Evolutionary conservation across 2,113 vertebrate species (phyloP), one percentile per base, ranked within the genome.

Genomic region (Puntigrus tetrazona): DNA sequence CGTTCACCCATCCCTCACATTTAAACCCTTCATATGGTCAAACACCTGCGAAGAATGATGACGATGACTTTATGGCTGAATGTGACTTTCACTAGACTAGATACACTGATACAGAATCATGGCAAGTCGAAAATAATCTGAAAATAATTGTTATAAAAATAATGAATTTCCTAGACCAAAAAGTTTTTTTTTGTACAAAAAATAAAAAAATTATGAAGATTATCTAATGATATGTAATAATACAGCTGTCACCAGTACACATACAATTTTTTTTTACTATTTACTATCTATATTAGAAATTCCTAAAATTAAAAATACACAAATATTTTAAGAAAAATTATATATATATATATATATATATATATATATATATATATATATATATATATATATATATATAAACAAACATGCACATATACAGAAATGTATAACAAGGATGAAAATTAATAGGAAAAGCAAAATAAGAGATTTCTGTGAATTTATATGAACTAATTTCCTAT

Each of bases 1-100:
- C 87, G 88, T 92, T 87, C 91, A 90, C 80, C 77, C 85, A 87
- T 88, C 3, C 90, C 89, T 73, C 65, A 76, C 52, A 69, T 78
- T 65, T 38, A 75, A 61, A 27, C 38, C 4, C 31, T 45, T 16
- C 16, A 74, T 6, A 69, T 27, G 29, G 27, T 27, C 38, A 81
- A 69, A 45, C 80, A 75, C 57, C 79, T 82, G 61, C 63, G 9
- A 34, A 57, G 25, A 77, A 52, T 3, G n/a, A 87, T 25, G 63
- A 34, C 65, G 5, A 27, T 70, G 38, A 25, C 59, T 74, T 25
- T 22, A 41, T 2, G 20, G 7, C 9, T 41, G 67, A 72, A 41
- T 41, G 34, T 20, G 27, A 31, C 25, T 75, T 27, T 29, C 10
- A 45, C 3, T 29, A 50, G 7, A 67, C 25, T 69, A 36, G 3